Evolutionary conservation across 64 coral and sea anemone species (phyloP).

Genomic region (Platygyra sinensis): DNA sequence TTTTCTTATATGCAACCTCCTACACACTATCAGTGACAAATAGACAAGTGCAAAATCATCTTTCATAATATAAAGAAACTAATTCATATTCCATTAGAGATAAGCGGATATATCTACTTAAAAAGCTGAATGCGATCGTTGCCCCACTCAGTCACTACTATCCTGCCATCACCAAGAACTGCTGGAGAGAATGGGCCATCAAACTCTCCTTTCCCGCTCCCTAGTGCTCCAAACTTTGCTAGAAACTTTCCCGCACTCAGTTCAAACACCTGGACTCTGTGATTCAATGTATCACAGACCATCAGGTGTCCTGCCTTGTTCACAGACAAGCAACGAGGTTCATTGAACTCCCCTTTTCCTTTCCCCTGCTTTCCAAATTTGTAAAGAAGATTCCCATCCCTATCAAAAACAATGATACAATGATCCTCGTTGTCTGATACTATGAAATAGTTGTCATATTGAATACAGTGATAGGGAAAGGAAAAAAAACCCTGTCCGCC

Average conservation of each 20-base stretch:
- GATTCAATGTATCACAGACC: slow-evolving; percentile 65
- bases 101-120: background rate
- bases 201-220: slow-evolving; percentile 58
- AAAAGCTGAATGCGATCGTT: slow-evolving; percentile 55
- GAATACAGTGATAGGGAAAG: background rate
- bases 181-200: slow-evolving; percentile 24
- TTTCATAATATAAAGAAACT: no score
- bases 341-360: slow-evolving; percentile 13
- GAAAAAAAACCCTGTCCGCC: background rate
- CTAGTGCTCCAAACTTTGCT: slow-evolving; percentile 59
- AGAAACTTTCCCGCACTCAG: slow-evolving; percentile 52
- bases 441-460: background rate
- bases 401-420: slow-evolving; percentile 55
- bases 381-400: slow-evolving; percentile 48
- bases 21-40: no score
- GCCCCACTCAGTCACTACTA: slow-evolving; percentile 54
- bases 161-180: slow-evolving; percentile 46
- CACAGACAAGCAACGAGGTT: slow-evolving; percentile 46
- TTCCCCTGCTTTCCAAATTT: slow-evolving; percentile 46
- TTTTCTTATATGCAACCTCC: no score
- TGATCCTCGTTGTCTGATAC: background rate
- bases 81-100: no score
- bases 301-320: slow-evolving; percentile 45
- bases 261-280: slow-evolving; percentile 67
- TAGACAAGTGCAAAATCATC: no score